Base-by-base conservation (phyloP, 2,113 vertebrate species). In the Epinephelus lanceolatus region DNA sequence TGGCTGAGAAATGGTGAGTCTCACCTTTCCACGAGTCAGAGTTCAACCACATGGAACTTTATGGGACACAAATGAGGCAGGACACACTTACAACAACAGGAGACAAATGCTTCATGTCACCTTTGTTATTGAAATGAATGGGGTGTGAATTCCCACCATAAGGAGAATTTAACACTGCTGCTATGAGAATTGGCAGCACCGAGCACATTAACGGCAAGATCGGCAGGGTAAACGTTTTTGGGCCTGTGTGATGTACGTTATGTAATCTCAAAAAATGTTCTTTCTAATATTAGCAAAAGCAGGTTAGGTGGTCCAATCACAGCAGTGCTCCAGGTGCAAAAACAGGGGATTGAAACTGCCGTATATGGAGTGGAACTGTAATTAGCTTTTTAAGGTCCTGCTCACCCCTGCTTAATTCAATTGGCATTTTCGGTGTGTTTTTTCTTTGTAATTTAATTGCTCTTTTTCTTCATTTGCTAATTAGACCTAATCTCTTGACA, bases 111-210 rank as follows among this genome's bases (percentile, higher is more conserved):
- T 25, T 47, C 56, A 33, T 27, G 65, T 70, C 57, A 56, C 33
- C 47, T 51, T 37, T 7, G 2, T 71, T 17, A 80, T 55, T 89
- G 11, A 71, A 86, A 81, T 47, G 9, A 85, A 81, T 81, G 65
- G 42, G 37, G 15, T 67, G 62, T 27, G 57, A 62, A 76, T 49
- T 72, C 10, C 47, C 33, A 65, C 23, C 18, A 7, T 40, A n/a
- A 83, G n/a, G 8, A 25, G 30, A 71, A 83, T 76, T 78, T 56
- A 83, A 75, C 84, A 70, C 33, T 69, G 77, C 82, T 83, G 52
- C 61, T 27, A 45, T 45, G 33, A 69, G 75, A 79, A 55, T 78
- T 63, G 67, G 37, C 53, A 49, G 18, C 59, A 75, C 79, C 63
- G 70, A 47, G 30, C 57, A 79, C 30, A 70, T 77, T 18, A 52